Evolutionary conservation across 2,888 invertebrate genomes (phyloP), one percentile per base, ranked within the genome.

Genomic region (Drosophila macrospina): DNA sequence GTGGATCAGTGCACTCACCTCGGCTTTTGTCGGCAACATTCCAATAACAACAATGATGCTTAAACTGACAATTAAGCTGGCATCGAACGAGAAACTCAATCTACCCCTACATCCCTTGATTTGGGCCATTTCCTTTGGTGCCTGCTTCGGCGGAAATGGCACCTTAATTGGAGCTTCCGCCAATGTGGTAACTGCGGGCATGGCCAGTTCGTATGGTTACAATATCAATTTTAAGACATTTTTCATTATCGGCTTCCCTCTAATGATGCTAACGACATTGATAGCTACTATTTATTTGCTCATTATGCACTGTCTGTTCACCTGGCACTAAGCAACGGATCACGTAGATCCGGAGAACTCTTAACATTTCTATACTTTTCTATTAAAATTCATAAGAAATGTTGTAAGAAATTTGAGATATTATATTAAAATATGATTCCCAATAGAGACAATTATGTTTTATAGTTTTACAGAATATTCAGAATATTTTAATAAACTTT

Each of bases 31-130:
- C 0, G 97, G 98, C 91, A 98, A 98, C 91, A 96, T 98, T 50
- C 97, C 98, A 0, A 93, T 97, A 37, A 96, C 97, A 0, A 97
- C 97, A 0, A 97, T 98, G 95, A 98, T 98, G 98, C 93, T 98
- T 0, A 93, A 95, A 30, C 95, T 97, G 39, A 95, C 95, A 5
- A 95, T 94, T 1, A 93, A 94, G 44, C 89, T 97, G 24, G 94
- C 95, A 0, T 93, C 94, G 42, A 95, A 96, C 84, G 93, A 93
- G 0, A 93, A 94, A 3, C 92, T 97, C 0, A 91, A 93, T 20
- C 90, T 98, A 20, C 96, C 97, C 0, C 90, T 97, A 74, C 93
- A 95, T 42, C 98, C 98, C 0, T 92, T 98, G 3, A 94, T 97
- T 16, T 97, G 97, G 96, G 95, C 98, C 0, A 91, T 98, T 7